Evolutionary conservation across 1,140 invertebrate genomes (phyloP).

Genomic region (Hormaphis cornu): DNA sequence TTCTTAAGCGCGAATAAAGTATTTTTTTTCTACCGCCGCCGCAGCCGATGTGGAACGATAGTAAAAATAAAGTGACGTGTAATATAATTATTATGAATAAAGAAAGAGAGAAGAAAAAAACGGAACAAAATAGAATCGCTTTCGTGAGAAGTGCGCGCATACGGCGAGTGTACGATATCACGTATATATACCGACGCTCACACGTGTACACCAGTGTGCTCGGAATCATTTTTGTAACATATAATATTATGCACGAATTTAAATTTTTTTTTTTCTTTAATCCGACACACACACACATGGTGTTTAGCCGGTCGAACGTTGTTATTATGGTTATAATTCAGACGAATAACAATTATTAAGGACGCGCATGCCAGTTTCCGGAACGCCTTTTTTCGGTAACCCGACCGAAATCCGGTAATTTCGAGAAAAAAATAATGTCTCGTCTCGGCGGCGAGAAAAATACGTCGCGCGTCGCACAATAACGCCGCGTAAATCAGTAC

Average conservation of each 20-base stretch:
- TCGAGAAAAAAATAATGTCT: constrained; percentile 1
- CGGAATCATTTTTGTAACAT: too few species aligned
- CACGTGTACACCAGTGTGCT: not conserved
- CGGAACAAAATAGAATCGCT: too few species aligned
- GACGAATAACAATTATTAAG: constrained; percentile 24
- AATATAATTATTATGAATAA: too few species aligned
- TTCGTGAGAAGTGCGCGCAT: not conserved
- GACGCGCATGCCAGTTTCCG: constrained; percentile 11
- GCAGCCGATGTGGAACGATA: too few species aligned
- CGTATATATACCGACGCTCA: not conserved
- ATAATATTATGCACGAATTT: not conserved
- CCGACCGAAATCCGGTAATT: constrained; percentile 31
- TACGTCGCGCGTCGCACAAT: not conserved
- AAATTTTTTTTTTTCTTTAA: not conserved
- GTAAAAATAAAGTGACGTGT: too few species aligned
- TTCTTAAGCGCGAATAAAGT: too few species aligned
- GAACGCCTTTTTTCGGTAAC: constrained; percentile 31
- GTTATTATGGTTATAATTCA: constrained; percentile 26
- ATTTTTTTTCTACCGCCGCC: too few species aligned
- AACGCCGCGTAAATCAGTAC: not conserved
- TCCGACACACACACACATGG: not conserved
- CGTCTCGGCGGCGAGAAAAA: not conserved
- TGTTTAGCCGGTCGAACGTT: constrained; percentile 3
- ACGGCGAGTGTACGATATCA: not conserved
- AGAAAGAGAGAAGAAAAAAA: too few species aligned